Evolutionary conservation across 2,113 vertebrate species (phyloP).

Genomic region (Sinocyclocheilus maitianheensis): DNA sequence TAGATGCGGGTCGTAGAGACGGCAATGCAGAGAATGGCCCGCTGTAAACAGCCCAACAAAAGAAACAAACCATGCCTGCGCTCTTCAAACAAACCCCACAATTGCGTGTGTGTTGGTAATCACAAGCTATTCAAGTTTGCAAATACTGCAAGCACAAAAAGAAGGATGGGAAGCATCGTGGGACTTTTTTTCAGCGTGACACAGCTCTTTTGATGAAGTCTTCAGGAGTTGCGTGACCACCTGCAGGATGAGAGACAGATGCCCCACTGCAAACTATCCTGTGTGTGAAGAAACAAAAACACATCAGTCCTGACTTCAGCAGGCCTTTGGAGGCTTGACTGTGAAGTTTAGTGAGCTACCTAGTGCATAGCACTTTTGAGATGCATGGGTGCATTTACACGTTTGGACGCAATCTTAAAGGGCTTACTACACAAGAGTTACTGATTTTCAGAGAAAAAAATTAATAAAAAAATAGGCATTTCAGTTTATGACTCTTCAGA

Average conservation of each 20-base stretch:
- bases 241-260: background rate
- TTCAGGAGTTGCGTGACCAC: slow-evolving; percentile 17
- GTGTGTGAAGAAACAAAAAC: slow-evolving; percentile 1
- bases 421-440: background rate
- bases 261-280: background rate
- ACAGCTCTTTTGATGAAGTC: background rate
- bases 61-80: slow-evolving; percentile 21
- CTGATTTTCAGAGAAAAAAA: background rate
- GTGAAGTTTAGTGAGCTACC: background rate
- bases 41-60: slow-evolving; percentile 32
- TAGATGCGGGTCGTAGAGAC: slow-evolving; percentile 36
- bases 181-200: background rate
- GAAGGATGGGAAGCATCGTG: slow-evolving; percentile 5
- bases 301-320: background rate
- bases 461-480: background rate
- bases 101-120: slow-evolving; percentile 29
- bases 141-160: slow-evolving; percentile 31
- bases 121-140: slow-evolving; percentile 5
- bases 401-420: background rate
- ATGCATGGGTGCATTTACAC: background rate
- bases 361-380: background rate
- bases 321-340: background rate
- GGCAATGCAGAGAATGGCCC: slow-evolving; percentile 19
- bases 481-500: no score
- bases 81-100: slow-evolving; percentile 25